Evolutionary conservation across 2,113 vertebrate species (phyloP), one percentile per base, ranked within the genome.

Genomic region (Paradisaea rubra): DNA sequence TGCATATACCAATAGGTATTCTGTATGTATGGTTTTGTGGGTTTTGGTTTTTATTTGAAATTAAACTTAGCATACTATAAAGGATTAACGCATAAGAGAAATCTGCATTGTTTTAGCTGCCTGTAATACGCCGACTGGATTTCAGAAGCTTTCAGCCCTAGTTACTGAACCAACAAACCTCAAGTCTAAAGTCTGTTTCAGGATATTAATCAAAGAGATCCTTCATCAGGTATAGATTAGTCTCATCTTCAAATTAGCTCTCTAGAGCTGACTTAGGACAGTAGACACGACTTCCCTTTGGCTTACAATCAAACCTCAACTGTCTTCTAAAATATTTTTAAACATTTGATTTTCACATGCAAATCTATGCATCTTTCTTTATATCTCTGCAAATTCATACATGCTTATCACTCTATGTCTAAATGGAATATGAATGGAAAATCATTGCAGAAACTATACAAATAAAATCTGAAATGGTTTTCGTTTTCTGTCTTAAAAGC

Each of bases 161-260:
- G 61, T 91, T 92, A 87, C 31, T 92, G 89, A 95, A 65, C 78
- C 66, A 70, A 65, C 31, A 94, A 92, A 93, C 84, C 85, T 88
- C 81, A 91, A 61, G 45, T 65, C 41, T 83, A 53, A 53, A 77
- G 33, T 44, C 57, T 79, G 6, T 87, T 94, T 88, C 59, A 80
- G 59, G 30, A n/a, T 50, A 59, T 45, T 85, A 47, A 82, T 65
- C 44, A 50, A 56, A 86, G 63, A 63, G 39, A 88, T 66, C 45
- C 85, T 82, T 84, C 86, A 59, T 92, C 81, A 74, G 25, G 25
- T 86, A 27, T n/a, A 82, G 44, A 59, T 78, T 79, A 87, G 91
- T 82, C 56, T 95, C 41, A 28, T 87, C 65, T 93, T 45, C 56
- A 60, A 50, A 89, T 80, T 82, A 72, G 33, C 20, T 83, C 52